Percentiles rank a stretch among this genome's conserved stretches.
These are phyloP conservation scores for Apteryx mantelli DNA, from an alignment of 2,113 vertebrate genomes.

Conservation along the genomic window DNA sequence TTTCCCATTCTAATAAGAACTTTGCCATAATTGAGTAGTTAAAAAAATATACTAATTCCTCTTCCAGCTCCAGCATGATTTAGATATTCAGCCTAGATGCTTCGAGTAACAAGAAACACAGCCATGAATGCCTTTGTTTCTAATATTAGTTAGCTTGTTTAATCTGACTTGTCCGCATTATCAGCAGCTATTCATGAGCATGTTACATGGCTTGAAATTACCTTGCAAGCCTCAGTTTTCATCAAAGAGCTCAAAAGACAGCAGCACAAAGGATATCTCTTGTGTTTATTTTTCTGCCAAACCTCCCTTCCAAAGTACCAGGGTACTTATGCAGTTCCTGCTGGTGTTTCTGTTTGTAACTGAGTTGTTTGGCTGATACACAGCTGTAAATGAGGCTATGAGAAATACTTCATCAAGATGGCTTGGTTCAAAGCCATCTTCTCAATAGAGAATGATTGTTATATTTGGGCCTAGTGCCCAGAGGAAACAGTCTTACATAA, in stretches of 20 bases:
- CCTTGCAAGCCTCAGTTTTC: slow-evolving; percentile 4
- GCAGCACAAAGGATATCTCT: slow-evolving; percentile 5
- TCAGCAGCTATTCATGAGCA: slow-evolving; percentile 15
- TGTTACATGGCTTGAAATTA: slow-evolving; percentile 28
- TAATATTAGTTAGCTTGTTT: background rate
- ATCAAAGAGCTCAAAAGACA: background rate
- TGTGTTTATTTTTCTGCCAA: slow-evolving; percentile 37
- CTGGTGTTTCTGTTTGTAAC: slow-evolving; percentile 23
- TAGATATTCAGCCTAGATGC: background rate
- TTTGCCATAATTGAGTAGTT: background rate
- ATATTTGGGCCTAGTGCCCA: background rate
- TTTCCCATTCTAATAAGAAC: background rate
- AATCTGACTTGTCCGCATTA: background rate
- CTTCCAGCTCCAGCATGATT: background rate
- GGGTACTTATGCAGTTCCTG: slow-evolving; percentile 10
- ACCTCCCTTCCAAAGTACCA: background rate
- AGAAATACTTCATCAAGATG: slow-evolving; percentile 41
- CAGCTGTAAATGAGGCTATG: slow-evolving; percentile 46
- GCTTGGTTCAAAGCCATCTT: slow-evolving; percentile 45
- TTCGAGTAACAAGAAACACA: background rate
- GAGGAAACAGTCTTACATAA: slow-evolving; percentile 10
- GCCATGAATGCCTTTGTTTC: background rate
- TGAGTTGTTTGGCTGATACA: slow-evolving; percentile 29
- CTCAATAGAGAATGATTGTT: slow-evolving; percentile 20
- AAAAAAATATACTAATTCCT: background rate